Evolutionary conservation across 2,888 invertebrate species (phyloP), one percentile per base, ranked within the genome.

Genomic region (Rhingia campestris): DNA sequence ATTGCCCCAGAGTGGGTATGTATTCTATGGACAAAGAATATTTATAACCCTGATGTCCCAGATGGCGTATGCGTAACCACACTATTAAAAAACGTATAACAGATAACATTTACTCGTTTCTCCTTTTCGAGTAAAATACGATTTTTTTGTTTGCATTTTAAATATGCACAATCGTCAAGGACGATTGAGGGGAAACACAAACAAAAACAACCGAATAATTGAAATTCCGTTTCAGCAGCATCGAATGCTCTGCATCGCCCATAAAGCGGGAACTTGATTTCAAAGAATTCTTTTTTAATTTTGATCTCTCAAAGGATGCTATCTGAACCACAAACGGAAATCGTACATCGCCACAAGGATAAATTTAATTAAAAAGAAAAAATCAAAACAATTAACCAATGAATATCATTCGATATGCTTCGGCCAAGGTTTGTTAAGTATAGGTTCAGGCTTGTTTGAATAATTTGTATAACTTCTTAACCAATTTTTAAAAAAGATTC

Each of bases 121-220:
- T 43, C 10, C 53, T 6, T 4, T 33, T 43, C 7, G 5, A 5
- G 22, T 51, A 39, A 7, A n/a, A 6, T 4, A 30, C 7, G 7
- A 12, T 53, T 51, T 1, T 59, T 43, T 30, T 37, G 53, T 33
- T 54, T 47, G 6, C 14, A n/a, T 6, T 3, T 49, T 9, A 30
- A 39, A 51, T 41, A 51, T 53, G 32, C 39, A 53, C 51, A 39
- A 22, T 9, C 22, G 37, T 41, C 64, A 41, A 41, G 32, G 51
- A 2, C 39, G 39, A 30, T 41, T 41, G 41, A 5, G 22, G 22
- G 12, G 45, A 67, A 41, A 12, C 30, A 43, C 4, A 39, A 6
- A 14, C 30, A 53, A 53, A 47, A 35, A 47, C 45, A 61, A 10
- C 61, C 61, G 39, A 67, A 54, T 43, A 58, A 58, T 39, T 69